phyloP scores from a whole-genome alignment of 2,888 invertebrate genomes.

The Podabrus alpinus region DNA sequence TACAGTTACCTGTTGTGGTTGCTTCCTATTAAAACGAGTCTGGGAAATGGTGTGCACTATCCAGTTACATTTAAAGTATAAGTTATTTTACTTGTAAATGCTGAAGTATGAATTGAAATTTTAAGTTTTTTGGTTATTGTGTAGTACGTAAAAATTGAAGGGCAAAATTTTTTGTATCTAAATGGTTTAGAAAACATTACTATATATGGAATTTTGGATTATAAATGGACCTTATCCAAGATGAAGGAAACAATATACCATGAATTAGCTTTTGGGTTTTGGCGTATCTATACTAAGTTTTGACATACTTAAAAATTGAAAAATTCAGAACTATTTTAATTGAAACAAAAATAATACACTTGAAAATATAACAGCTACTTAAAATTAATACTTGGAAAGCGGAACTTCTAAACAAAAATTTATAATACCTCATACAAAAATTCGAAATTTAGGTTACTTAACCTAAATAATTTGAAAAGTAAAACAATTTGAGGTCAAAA shows the following conservation, averaged over 20 bases:
- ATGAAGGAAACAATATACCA: too few relatives aligned
- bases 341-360: not conserved
- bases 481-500: too few relatives aligned
- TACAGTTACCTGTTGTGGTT: slow-evolving; percentile 79
- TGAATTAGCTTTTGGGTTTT: too few relatives aligned
- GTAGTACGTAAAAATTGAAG: too few relatives aligned
- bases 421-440: too few relatives aligned
- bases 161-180: not conserved
- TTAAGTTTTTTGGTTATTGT: not conserved
- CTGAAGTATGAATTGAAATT: not conserved
- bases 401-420: too few relatives aligned
- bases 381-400: not conserved
- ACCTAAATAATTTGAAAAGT: too few relatives aligned
- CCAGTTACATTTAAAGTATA: slow-evolving; percentile 9
- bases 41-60: slow-evolving; percentile 46
- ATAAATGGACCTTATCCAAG: too few relatives aligned
- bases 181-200: not conserved
- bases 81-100: not conserved
- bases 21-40: slow-evolving; percentile 85
- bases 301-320: not conserved
- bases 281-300: too few relatives aligned
- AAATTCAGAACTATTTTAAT: not conserved
- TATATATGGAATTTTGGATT: too few relatives aligned
- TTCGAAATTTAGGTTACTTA: too few relatives aligned
- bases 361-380: not conserved